Evolutionary conservation across 1,140 invertebrate species (phyloP).

Genomic region (Ruditapes philippinarum): DNA sequence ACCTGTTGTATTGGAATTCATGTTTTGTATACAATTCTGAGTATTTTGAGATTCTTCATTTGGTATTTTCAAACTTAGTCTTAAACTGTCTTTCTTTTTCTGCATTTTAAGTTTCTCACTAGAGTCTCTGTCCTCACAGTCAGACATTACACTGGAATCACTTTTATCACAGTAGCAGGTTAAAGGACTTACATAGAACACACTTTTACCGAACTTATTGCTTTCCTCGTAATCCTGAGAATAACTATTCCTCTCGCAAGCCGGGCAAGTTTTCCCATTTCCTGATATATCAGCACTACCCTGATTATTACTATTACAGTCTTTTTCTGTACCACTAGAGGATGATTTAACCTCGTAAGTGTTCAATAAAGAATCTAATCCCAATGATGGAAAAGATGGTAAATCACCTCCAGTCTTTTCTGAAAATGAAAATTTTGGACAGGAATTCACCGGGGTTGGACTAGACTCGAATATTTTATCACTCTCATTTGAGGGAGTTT

Average conservation of each 20-base stretch:
- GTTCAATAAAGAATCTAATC: conserved; percentile 49
- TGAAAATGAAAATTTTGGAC: not conserved
- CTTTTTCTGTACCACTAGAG: not conserved
- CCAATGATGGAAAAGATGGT: conserved; percentile 36
- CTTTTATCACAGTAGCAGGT: conserved; percentile 49
- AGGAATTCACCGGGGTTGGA: conserved; percentile 33
- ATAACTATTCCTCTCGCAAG: conserved; percentile 37
- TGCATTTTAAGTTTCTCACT: not conserved
- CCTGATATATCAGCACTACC: not conserved
- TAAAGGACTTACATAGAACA: conserved; percentile 37
- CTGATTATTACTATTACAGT: conserved; percentile 59
- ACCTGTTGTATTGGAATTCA: not conserved
- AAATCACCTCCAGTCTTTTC: not conserved
- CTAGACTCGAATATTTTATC: not conserved
- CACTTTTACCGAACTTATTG: conserved; percentile 56
- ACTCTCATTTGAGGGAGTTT: conserved; percentile 35
- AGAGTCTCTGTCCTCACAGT: not conserved
- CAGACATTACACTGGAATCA: not conserved
- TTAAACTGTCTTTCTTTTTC: conserved; percentile 38
- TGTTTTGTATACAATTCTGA: not conserved
- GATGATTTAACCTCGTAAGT: not conserved
- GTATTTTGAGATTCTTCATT: conserved; percentile 8
- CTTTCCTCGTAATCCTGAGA: not conserved
- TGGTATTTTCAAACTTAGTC: conserved; percentile 41
- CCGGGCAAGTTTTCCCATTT: not conserved